phyloP scores from a whole-genome alignment of 2,113 vertebrate species.

The Eonycteris spelaea region DNA sequence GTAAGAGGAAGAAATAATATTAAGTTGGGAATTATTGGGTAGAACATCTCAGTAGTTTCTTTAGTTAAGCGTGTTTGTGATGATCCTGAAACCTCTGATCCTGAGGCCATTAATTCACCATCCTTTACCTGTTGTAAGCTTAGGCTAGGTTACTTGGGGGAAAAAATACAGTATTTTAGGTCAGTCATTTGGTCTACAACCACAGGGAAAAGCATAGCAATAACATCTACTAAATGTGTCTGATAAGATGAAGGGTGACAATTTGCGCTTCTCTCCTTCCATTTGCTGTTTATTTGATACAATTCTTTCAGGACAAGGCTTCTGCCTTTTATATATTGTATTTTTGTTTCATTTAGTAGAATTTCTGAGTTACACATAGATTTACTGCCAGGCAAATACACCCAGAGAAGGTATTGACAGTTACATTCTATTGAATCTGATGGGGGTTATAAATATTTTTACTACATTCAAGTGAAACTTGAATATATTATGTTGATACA shows the following conservation, averaged over 20 bases:
- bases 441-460: background rate
- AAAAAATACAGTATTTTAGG: background rate
- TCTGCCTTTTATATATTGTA: background rate
- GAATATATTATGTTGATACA: background rate
- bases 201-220: background rate
- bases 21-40: background rate
- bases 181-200: background rate
- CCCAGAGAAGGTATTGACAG: background rate
- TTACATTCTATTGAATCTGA: constrained; percentile 1
- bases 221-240: background rate
- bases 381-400: background rate
- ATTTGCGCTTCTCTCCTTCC: background rate
- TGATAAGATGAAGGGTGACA: background rate
- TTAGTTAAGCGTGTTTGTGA: background rate
- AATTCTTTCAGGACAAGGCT: background rate
- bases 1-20: background rate
- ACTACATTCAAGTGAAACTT: background rate
- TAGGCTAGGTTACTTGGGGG: background rate
- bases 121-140: background rate
- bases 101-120: background rate
- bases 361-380: background rate
- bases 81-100: background rate
- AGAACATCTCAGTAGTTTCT: background rate
- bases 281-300: background rate
- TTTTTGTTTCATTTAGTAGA: background rate